Evolutionary conservation across 2,888 invertebrate species (phyloP), one percentile per base, ranked within the genome.

Genomic region (Torymus tubicola): DNA sequence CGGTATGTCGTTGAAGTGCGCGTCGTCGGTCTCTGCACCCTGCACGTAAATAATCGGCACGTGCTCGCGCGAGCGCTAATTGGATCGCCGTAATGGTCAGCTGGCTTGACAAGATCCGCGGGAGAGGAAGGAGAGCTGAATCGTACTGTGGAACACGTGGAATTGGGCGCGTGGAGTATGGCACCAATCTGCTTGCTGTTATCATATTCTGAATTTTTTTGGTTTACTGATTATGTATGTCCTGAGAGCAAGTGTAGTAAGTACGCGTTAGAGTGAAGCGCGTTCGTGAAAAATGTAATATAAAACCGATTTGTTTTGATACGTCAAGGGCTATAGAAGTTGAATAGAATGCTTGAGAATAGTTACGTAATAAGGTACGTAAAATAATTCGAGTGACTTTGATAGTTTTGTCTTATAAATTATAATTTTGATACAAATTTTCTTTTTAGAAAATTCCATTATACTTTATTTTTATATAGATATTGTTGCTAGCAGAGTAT

Each of bases 51-150:
- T 74, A 73, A 78, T 72, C 72, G 67, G 52, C 12, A 42, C 50
- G 58, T 57, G 65, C 70, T 50, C 42, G 50, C 13, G 61, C 57
- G 68, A 50, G 24, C 57, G 63, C 79, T 80, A 80, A 80, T 80
- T 75, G 70, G 64, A 75, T 80, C 63, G 50, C 74, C 64, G 68
- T 67, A 70, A 55, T 81, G 65, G 74, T 75, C 73, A 71, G 78
- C 81, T 81, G 57, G 61, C 18, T 53, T 55, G 50, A 77, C 52
- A 55, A 68, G 50, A 80, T 69, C 31, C 72, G n/a, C 65, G 10
- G 14, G 18, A 57, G 24, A n/a, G 5, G 60, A 53, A n/a, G 16
- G 57, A 57, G 64, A 75, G 42, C 42, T 42, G 42, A 42, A 42
- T 42, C 42, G 42, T 42, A 5, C 8, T 8, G 42, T 42, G 42